Percentiles rank a stretch among this genome's conserved stretches.
These are phyloP conservation scores for Vollenhovia emeryi DNA, from an alignment of 1,140 invertebrate species.

Conservation along the genomic window DNA sequence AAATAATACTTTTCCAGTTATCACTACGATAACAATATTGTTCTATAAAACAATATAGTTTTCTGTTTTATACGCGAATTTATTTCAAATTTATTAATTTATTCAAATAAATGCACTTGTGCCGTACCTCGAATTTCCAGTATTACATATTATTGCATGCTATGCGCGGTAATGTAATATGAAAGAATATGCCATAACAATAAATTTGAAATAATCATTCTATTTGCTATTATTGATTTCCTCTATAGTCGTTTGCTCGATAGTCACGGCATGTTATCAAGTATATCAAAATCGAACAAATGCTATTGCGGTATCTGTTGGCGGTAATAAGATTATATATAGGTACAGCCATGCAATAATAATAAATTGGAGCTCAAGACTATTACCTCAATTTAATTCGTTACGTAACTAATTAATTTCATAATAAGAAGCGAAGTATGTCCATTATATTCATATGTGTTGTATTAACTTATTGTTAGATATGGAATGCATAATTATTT, in stretches of 20 bases:
- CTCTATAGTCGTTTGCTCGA: neutral
- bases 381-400: neutral
- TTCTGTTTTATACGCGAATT: neutral
- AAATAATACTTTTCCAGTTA: neutral
- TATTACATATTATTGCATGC: neutral
- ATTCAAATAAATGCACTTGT: neutral
- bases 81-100: constrained; percentile 4
- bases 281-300: neutral
- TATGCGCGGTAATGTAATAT: neutral
- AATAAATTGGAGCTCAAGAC: neutral
- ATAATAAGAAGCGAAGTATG: neutral
- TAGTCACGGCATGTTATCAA: neutral
- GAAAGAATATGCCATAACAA: neutral
- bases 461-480: neutral
- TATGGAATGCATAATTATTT: neutral
- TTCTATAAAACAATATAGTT: neutral
- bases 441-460: neutral
- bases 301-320: neutral
- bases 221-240: neutral
- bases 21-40: neutral
- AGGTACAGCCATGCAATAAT: neutral
- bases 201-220: neutral
- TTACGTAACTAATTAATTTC: neutral
- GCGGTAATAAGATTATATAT: neutral
- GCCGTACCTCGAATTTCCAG: neutral